Base-by-base conservation (phyloP, 1,140 invertebrate species). In the Drosophila pseudoobscura region DNA sequence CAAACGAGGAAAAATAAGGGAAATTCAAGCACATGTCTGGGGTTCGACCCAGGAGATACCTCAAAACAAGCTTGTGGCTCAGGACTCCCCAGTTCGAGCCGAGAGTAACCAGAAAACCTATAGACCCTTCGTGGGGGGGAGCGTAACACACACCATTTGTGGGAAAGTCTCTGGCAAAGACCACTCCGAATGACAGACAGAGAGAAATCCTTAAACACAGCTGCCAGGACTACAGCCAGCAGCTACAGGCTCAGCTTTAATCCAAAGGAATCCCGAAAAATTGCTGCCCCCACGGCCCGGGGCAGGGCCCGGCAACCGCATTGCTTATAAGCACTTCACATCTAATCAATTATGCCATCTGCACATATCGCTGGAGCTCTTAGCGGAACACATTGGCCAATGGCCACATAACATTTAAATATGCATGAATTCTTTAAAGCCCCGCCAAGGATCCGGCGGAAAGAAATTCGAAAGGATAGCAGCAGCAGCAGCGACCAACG, bases 271-370 rank as follows among this genome's bases (percentile, higher is more conserved):
- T 54, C 20, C 50, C 17, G 9, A 56, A 69, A 63, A 69, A 68
- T 46, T 53, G 61, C 49, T 31, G 15, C 44, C 43, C 31, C 26
- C 3, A 20, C 9, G 13, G 13, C 39, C 51, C 17, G 1, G 7
- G 2, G 22, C 24, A 47, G 44, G 43, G 49, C 4, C 24, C 24
- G 8, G 44, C 43, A 22, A 15, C 47, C 69, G 56, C 50, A 56
- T 52, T 43, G 71, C 65, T 80, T 80, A 85, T 85, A 85, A 84
- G 80, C 80, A 84, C 73, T 80, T 84, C 80, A 85, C 82, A 84
- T 84, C 82, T 84, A 84, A 84, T 84, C 82, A 84, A 84, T 84
- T 84, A 84, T 84, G 80, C 82, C 71, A 87, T 85, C 73, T 87
- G 77, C 80, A 83, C 73, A 84, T 84, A 74, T 79, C 63, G 75